These are phyloP conservation scores for Ovis aries DNA, from an alignment of 2,113 vertebrate species.

Conservation along the genomic window DNA sequence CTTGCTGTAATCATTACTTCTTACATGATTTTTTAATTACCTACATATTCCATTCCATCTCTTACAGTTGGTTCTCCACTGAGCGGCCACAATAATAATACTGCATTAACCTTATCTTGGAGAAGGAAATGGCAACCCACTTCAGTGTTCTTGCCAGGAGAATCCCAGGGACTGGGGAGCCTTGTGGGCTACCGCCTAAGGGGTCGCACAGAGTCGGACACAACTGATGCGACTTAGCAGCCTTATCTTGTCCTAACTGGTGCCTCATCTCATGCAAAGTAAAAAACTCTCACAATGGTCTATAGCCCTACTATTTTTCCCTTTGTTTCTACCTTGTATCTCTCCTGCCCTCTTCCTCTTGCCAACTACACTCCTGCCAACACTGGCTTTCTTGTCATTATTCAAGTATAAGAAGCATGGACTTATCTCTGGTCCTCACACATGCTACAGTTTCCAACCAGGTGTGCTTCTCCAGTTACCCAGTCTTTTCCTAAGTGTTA, in stretches of 20 bases:
- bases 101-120: background rate
- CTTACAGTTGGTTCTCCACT: background rate
- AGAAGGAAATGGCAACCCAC: no score
- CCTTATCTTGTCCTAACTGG: background rate
- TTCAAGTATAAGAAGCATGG: background rate
- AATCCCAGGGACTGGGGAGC: no score
- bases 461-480: background rate
- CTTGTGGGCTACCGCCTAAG: no score
- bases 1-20: background rate
- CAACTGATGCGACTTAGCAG: no score
- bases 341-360: background rate
- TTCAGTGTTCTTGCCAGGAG: no score
- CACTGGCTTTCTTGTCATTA: rapidly evolving
- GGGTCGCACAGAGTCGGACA: no score
- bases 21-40: background rate
- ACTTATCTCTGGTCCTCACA: background rate
- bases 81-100: background rate
- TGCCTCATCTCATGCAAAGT: background rate
- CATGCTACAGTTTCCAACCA: background rate
- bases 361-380: background rate
- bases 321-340: background rate
- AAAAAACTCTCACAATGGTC: background rate
- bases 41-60: background rate
- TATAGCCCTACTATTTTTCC: rapidly evolving
- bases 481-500: background rate